phyloP scores from a whole-genome alignment of 37 sponge, comb jelly and placozoan genomes.

The Crambe crambe region DNA sequence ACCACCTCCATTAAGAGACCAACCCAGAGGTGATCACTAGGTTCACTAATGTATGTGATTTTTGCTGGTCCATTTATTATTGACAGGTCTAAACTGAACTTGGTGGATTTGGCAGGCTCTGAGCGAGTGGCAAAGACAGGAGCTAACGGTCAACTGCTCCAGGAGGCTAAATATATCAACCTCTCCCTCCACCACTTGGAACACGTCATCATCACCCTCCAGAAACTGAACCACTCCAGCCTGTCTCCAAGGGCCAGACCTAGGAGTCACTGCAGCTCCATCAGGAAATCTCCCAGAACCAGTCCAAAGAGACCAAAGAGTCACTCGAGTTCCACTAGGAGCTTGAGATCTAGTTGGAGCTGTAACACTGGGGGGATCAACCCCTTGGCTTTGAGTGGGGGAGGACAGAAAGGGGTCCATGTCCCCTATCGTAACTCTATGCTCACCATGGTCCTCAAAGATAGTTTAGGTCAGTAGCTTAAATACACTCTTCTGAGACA shows the following conservation, averaged over 20 bases:
- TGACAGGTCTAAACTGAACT: slow-evolving; percentile 82
- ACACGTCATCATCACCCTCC: slow-evolving; percentile 86
- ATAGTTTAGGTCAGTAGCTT: slow-evolving; percentile 82
- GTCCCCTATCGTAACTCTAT: slow-evolving; percentile 90
- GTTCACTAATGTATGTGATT: not conserved
- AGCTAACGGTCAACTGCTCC: slow-evolving; percentile 63
- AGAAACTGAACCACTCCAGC: slow-evolving; percentile 19
- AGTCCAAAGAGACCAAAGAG: too few species aligned
- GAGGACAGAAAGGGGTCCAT: slow-evolving; percentile 29
- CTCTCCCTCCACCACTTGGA: slow-evolving; percentile 88
- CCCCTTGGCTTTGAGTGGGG: too few species aligned
- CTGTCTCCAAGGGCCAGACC: not conserved
- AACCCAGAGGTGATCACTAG: too few species aligned
- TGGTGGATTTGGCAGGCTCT: slow-evolving; percentile 93
- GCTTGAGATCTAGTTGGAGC: too few species aligned
- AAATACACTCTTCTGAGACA: too few species aligned
- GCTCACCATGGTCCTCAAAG: slow-evolving; percentile 86
- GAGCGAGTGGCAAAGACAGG: slow-evolving; percentile 88
- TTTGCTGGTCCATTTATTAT: too few species aligned
- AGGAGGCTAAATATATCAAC: slow-evolving; percentile 91
- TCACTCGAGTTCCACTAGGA: not conserved
- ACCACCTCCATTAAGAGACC: too few species aligned
- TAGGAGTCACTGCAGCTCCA: not conserved
- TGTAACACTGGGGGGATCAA: too few species aligned
- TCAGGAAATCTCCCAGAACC: not conserved